These are phyloP conservation scores for Acanthaster planci DNA, from an alignment of 35 echinoderm and acorn worm genomes.

Conservation along the genomic window DNA sequence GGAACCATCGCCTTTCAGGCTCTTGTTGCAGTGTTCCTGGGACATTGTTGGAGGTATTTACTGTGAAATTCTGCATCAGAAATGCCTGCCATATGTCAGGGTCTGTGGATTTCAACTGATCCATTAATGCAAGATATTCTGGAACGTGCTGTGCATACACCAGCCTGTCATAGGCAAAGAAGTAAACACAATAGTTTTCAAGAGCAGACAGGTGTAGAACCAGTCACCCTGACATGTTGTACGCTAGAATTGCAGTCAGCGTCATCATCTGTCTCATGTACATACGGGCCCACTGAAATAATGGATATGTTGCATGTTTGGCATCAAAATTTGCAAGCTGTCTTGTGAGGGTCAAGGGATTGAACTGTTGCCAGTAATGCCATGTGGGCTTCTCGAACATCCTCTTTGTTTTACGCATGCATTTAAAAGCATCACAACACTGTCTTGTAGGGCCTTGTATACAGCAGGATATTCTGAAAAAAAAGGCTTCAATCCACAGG, in stretches of 20 bases:
- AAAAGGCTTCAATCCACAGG: slow-evolving; percentile 38
- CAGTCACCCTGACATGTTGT: not conserved
- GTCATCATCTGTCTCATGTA: slow-evolving; percentile 12
- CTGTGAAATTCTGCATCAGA: slow-evolving; percentile 15
- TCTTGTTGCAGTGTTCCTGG: slow-evolving; percentile 32
- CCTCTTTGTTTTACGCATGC: slow-evolving; percentile 29
- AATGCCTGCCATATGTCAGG: slow-evolving; percentile 19
- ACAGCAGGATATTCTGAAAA: not conserved
- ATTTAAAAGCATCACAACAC: slow-evolving; percentile 12
- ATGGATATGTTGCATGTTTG: slow-evolving; percentile 11
- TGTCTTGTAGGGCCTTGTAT: slow-evolving; percentile 10
- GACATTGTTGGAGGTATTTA: slow-evolving; percentile 14
- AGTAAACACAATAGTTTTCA: slow-evolving; percentile 32
- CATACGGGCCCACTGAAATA: slow-evolving; percentile 29
- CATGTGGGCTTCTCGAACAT: slow-evolving; percentile 33
- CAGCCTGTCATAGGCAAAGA: slow-evolving; percentile 36
- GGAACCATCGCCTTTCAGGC: slow-evolving; percentile 23
- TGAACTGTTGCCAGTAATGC: slow-evolving; percentile 23
- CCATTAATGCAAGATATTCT: slow-evolving; percentile 28
- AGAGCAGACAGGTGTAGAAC: slow-evolving; percentile 28
- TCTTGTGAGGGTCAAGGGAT: slow-evolving; percentile 7
- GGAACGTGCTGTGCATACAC: slow-evolving; percentile 39
- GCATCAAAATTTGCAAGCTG: slow-evolving; percentile 28
- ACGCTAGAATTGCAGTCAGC: slow-evolving; percentile 34
- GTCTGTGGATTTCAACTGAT: not conserved